Percentiles rank a stretch among this genome's conserved stretches.
phyloP scores from a whole-genome alignment of 2,113 vertebrate species.

The Damaliscus lunatus region DNA sequence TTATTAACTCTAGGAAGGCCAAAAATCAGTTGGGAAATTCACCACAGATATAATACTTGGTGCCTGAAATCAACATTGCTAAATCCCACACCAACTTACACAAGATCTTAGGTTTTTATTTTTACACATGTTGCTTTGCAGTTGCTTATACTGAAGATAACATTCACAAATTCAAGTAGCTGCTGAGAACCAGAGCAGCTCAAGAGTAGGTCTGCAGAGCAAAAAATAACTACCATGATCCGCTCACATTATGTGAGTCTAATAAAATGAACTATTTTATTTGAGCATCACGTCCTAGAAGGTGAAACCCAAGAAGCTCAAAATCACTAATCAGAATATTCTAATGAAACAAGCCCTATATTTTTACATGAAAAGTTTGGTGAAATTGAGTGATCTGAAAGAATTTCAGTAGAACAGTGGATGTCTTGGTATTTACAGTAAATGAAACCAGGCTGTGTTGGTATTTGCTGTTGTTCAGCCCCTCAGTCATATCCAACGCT shows the following conservation, averaged over 20 bases:
- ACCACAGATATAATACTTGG: constrained; percentile 74
- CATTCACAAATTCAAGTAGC: background rate
- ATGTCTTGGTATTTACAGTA: background rate
- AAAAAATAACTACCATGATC: background rate
- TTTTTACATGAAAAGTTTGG: background rate
- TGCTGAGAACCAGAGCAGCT: background rate
- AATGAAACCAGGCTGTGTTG: background rate
- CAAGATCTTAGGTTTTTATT: background rate
- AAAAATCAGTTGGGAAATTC: background rate
- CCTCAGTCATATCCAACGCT: rapidly evolving
- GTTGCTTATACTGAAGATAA: background rate
- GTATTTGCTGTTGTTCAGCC: background rate
- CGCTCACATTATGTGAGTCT: background rate
- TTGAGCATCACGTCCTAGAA: background rate
- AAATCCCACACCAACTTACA: constrained; percentile 79
- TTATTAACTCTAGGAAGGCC: background rate
- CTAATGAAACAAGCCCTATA: background rate
- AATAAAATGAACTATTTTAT: background rate
- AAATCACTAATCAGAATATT: background rate
- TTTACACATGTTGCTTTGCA: background rate
- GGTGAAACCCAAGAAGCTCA: background rate
- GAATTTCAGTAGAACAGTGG: no score
- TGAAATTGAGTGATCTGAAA: background rate
- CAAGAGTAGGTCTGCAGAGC: background rate
- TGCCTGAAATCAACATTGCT: constrained; percentile 84